phyloP scores from a whole-genome alignment of 2,113 vertebrate species.

The Malurus cyaneus region DNA sequence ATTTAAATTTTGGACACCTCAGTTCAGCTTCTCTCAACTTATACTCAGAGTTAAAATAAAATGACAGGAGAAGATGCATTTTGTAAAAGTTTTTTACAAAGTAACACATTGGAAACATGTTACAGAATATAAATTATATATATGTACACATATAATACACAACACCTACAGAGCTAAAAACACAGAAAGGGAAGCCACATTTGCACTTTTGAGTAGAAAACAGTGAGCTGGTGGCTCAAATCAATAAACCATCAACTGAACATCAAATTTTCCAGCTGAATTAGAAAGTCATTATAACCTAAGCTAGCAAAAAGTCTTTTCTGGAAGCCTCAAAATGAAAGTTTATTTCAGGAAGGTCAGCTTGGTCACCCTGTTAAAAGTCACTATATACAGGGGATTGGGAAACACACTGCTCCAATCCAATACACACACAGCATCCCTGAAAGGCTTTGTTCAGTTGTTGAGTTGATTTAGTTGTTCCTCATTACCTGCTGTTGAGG shows the following conservation, averaged over 20 bases:
- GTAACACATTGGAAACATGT: background rate
- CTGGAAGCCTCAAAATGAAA: background rate
- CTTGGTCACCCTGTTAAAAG: background rate
- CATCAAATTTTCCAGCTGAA: background rate
- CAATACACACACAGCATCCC: background rate
- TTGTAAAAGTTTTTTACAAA: background rate
- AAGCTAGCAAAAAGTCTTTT: background rate
- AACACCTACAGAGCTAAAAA: background rate
- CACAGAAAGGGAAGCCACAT: background rate
- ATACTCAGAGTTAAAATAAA: background rate
- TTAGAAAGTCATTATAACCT: background rate
- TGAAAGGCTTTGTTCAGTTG: background rate
- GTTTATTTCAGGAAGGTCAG: background rate
- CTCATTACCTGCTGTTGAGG: background rate
- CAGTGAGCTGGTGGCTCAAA: background rate
- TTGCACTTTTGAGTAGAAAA: background rate
- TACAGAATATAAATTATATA: slow-evolving; percentile 5
- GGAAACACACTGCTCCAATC: background rate
- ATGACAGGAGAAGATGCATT: background rate
- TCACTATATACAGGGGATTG: background rate
- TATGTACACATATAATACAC: background rate
- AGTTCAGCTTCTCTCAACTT: background rate
- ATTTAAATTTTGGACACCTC: background rate
- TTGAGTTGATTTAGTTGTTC: background rate
- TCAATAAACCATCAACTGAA: background rate